Evolutionary conservation across 2,888 invertebrate genomes (phyloP).

Genomic region (Caenorhabditis sp.): DNA sequence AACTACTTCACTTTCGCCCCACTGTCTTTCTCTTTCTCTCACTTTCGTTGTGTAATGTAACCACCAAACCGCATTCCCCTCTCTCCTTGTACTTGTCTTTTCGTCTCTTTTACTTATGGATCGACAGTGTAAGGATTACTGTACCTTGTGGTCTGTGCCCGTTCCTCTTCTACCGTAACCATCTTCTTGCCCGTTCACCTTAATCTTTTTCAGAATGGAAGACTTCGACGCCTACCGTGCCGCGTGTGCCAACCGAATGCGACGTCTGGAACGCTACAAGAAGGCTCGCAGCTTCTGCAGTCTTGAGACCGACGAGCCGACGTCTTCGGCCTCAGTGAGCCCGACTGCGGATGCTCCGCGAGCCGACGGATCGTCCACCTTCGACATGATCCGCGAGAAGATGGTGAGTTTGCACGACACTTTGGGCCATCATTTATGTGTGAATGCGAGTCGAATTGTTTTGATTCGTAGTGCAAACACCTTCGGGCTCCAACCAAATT

Average conservation of each 20-base stretch:
- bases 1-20: conserved; percentile 45
- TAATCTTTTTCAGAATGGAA: conserved; percentile 50
- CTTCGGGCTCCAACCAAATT: conserved; percentile 47
- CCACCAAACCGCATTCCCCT: conserved; percentile 45
- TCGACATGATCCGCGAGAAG: conserved; percentile 70
- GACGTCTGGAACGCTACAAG: conserved; percentile 76
- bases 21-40: conserved; percentile 38
- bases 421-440: conserved; percentile 27
- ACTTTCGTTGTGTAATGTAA: conserved; percentile 51
- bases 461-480: conserved; percentile 47
- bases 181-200: too few relatives aligned
- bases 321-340: conserved; percentile 27
- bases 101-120: conserved; percentile 16
- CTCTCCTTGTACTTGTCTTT: conserved; percentile 28
- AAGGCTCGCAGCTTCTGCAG: conserved; percentile 76
- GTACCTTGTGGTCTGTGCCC: too few relatives aligned
- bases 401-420: conserved; percentile 62
- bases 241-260: conserved; percentile 72
- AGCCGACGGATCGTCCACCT: conserved; percentile 48
- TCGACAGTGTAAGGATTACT: conserved; percentile 4
- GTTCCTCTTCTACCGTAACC: too few relatives aligned
- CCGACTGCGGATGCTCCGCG: conserved; percentile 18
- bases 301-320: conserved; percentile 61
- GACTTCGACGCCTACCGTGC: conserved; percentile 70
- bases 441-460: conserved; percentile 34